phyloP scores from a whole-genome alignment of 2,113 vertebrate genomes.

The Mobula birostris region DNA sequence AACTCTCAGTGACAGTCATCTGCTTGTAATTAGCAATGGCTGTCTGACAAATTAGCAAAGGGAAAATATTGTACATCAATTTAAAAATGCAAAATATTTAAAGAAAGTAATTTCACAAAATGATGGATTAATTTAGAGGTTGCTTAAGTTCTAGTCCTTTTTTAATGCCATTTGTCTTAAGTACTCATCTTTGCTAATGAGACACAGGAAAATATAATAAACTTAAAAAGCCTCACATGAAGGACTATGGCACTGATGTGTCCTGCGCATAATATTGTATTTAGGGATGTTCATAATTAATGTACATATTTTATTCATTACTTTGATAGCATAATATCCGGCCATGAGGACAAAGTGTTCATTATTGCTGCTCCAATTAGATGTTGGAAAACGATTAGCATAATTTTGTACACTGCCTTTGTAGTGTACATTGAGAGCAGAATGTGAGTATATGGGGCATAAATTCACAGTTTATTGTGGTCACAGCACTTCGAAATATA shows the following conservation, averaged over 20 bases:
- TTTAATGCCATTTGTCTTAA: neutral
- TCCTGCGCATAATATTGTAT: neutral
- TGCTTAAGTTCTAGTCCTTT: neutral
- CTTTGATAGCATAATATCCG: neutral
- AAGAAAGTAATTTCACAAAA: neutral
- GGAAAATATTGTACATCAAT: neutral
- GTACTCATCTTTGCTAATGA: neutral
- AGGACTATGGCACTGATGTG: neutral
- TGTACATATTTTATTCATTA: slow-evolving; percentile 27
- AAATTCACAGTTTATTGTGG: neutral
- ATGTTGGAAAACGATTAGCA: neutral
- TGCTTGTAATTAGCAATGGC: neutral
- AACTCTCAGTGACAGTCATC: neutral
- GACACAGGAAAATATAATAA: slow-evolving; percentile 14
- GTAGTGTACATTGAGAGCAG: neutral
- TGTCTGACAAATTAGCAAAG: neutral
- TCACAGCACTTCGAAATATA: neutral
- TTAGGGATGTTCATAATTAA: slow-evolving; percentile 4
- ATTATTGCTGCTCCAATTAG: neutral
- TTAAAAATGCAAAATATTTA: neutral
- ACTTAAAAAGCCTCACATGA: neutral
- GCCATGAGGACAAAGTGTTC: neutral
- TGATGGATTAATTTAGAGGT: neutral
- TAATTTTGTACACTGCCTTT: neutral
- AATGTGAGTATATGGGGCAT: neutral